Conservation (phyloP, 2,113 vertebrate species). For the Ramphastos sulfuratus region DNA sequence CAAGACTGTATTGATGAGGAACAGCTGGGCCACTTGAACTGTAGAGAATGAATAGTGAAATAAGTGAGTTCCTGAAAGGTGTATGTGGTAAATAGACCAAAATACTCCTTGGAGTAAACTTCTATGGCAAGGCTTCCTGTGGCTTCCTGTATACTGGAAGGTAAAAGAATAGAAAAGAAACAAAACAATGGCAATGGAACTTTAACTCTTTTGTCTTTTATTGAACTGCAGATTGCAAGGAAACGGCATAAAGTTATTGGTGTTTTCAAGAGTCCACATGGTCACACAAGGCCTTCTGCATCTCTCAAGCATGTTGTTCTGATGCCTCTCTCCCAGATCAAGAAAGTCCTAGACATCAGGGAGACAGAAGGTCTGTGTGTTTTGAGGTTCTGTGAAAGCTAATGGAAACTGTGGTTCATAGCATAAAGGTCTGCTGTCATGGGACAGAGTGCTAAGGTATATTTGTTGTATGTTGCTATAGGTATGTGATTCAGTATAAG, state of each 20-base stretch:
- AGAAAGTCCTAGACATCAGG: slow-evolving; percentile 92
- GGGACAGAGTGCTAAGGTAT: background rate
- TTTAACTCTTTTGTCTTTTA: background rate
- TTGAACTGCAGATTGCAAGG: slow-evolving; percentile 86
- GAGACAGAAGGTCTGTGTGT: slow-evolving; percentile 90
- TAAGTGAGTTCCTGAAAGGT: background rate
- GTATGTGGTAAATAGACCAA: background rate
- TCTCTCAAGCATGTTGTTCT: slow-evolving; percentile 93
- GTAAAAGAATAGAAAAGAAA: background rate
- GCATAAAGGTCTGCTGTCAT: background rate
- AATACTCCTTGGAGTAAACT: background rate
- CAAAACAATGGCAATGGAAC: background rate
- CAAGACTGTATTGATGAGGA: background rate
- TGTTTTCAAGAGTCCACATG: slow-evolving; percentile 91
- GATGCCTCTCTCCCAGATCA: slow-evolving; percentile 98
- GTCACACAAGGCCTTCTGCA: slow-evolving; percentile 88
- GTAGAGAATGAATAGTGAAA: background rate
- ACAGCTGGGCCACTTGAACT: background rate
- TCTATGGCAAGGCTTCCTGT: background rate
- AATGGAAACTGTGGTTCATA: background rate
- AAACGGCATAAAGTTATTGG: slow-evolving; percentile 96
- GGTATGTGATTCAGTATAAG: background rate
- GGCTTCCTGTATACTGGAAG: background rate
- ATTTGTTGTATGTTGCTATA: background rate
- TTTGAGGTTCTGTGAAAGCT: background rate